phyloP scores from a whole-genome alignment of 2,113 vertebrate genomes.

The Cardinalis cardinalis region DNA sequence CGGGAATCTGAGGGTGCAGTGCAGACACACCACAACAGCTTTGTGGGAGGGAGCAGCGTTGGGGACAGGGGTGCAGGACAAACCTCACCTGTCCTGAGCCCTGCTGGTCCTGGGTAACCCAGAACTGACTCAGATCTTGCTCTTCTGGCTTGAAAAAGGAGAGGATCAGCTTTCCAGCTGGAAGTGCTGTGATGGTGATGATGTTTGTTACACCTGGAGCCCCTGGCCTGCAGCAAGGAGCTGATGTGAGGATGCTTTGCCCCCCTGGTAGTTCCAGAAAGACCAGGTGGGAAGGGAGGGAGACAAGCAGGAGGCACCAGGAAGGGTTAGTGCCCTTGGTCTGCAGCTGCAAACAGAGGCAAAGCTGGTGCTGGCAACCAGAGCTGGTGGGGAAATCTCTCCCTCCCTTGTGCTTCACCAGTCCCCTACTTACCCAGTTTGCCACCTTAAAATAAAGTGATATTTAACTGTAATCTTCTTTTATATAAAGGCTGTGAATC shows the following conservation, averaged over 20 bases:
- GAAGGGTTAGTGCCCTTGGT: not conserved
- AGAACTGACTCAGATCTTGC: not conserved
- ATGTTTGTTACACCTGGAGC: not conserved
- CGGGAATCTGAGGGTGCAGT: not conserved
- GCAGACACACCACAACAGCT: not conserved
- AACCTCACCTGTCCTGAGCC: not conserved
- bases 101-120: not conserved
- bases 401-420: not conserved
- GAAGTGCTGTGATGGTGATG: not conserved
- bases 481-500: not conserved
- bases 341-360: not conserved
- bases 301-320: not conserved
- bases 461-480: not conserved
- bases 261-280: not conserved
- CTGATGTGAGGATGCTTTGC: not conserved
- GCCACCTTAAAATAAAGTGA: not conserved
- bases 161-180: not conserved
- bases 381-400: not conserved
- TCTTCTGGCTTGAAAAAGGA: not conserved
- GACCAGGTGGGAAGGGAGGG: not conserved
- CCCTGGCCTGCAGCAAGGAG: not conserved
- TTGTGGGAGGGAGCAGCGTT: not conserved
- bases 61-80: not conserved
- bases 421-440: rapidly evolving
- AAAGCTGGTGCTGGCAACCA: not conserved